A percentile compares a stretch with the other conserved stretches of the same genome.
phyloP scores from a whole-genome alignment of 1,140 invertebrate species.

The Pogonognathellus flavescens region DNA sequence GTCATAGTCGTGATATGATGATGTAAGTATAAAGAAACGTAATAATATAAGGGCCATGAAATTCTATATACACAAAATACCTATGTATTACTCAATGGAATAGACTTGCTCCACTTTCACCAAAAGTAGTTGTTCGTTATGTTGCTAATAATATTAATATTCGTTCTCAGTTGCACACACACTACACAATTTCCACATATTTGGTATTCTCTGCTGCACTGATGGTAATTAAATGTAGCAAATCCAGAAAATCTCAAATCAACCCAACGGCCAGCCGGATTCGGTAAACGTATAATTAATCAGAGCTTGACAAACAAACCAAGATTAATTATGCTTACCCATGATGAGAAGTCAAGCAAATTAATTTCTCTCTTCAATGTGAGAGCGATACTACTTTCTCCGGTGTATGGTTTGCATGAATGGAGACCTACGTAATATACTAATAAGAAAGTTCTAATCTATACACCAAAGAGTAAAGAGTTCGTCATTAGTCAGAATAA shows the following conservation, averaged over 20 bases:
- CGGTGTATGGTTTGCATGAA: neutral
- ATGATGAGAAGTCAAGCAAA: neutral
- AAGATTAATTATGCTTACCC: neutral
- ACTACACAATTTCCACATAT: conserved; percentile 4
- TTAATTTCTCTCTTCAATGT: neutral
- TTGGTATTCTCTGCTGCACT: neutral
- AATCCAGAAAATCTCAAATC: neutral
- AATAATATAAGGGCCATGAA: too few species aligned
- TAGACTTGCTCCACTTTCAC: neutral
- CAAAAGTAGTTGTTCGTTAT: too few species aligned
- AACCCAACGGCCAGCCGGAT: neutral
- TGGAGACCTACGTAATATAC: too few species aligned
- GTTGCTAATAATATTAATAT: neutral
- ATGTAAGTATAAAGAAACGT: too few species aligned
- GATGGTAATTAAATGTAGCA: conserved; percentile 11
- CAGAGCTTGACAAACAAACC: neutral
- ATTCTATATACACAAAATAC: too few species aligned
- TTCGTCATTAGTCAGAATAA: too few species aligned
- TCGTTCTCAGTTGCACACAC: neutral
- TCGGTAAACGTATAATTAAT: conserved; percentile 16
- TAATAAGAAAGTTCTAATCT: too few species aligned
- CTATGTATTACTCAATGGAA: conserved; percentile 8
- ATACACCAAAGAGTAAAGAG: too few species aligned
- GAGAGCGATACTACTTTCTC: neutral
- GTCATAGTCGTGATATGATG: too few species aligned